Conservation (phyloP, 2,797 vertebrate genomes). For the Ispidina picta region DNA sequence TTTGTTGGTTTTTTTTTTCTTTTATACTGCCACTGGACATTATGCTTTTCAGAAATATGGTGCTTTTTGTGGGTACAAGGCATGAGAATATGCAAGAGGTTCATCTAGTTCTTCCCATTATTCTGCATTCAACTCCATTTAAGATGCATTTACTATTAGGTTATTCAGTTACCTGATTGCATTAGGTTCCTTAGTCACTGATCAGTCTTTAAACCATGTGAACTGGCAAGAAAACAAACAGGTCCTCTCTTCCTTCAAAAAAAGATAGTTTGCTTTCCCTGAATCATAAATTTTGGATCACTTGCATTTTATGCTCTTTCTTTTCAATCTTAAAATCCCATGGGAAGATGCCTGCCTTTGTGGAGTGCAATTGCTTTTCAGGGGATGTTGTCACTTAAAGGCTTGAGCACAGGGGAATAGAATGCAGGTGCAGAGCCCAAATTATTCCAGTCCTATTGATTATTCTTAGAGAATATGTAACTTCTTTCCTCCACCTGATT, state of each 20-base stretch:
- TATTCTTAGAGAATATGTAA: neutral
- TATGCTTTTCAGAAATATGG: neutral
- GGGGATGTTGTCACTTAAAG: neutral
- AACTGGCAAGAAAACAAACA: neutral
- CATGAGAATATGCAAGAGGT: neutral
- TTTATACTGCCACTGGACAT: neutral
- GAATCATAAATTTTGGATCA: neutral
- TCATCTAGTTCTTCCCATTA: constrained; percentile 1
- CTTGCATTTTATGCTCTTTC: neutral
- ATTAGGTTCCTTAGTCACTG: neutral
- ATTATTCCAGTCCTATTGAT: neutral
- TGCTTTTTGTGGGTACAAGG: neutral
- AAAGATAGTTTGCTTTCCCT: neutral
- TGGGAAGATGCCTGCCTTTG: neutral
- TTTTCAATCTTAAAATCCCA: neutral
- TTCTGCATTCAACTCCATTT: constrained; percentile 1
- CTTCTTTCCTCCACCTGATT: neutral
- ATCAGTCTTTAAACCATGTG: neutral
- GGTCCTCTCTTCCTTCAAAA: neutral
- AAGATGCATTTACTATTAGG: constrained; percentile 9
- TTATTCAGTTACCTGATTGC: constrained; percentile 12
- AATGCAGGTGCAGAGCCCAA: neutral
- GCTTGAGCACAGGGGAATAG: neutral
- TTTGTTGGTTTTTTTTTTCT: neutral
- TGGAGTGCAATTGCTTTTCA: neutral